These are phyloP conservation scores for Agonopterix heracliana DNA, from an alignment of 2,888 invertebrate genomes.

Conservation along the genomic window DNA sequence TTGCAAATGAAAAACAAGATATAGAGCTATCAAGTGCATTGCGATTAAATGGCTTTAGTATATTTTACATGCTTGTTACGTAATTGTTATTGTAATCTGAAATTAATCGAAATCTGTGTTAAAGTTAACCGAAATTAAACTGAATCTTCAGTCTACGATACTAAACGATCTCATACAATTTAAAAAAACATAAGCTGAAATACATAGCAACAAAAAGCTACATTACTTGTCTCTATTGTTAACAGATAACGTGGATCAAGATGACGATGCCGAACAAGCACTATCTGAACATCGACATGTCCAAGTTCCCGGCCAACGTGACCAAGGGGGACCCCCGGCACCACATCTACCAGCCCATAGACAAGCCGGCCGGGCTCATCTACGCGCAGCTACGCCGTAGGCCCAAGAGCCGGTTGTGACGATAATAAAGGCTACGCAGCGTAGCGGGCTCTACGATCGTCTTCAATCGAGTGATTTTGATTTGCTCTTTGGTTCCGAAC, in stretches of 20 bases:
- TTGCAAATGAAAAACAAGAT: no score
- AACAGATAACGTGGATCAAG: constrained; percentile 80
- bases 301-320: constrained; percentile 81
- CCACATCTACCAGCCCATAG: constrained; percentile 85
- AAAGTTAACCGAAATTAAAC: no score
- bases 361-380: constrained; percentile 86
- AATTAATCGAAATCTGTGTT: no score
- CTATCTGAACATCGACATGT: constrained; percentile 84
- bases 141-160: no score
- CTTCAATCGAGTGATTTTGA: not conserved
- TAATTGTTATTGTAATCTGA: no score
- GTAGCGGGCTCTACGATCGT: constrained; percentile 22
- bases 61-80: no score
- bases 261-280: constrained; percentile 91
- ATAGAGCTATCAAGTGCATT: no score
- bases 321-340: constrained; percentile 78
- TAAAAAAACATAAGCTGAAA: no score
- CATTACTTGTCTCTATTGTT: constrained; percentile 16
- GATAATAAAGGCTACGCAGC: constrained; percentile 41
- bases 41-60: no score
- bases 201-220: no score
- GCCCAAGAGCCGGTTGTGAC: constrained; percentile 71
- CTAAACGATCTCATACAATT: no score
- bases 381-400: constrained; percentile 82
- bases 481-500: not conserved